Base-by-base conservation (phyloP, 1,140 invertebrate species). In the Copidosoma floridanum region DNA sequence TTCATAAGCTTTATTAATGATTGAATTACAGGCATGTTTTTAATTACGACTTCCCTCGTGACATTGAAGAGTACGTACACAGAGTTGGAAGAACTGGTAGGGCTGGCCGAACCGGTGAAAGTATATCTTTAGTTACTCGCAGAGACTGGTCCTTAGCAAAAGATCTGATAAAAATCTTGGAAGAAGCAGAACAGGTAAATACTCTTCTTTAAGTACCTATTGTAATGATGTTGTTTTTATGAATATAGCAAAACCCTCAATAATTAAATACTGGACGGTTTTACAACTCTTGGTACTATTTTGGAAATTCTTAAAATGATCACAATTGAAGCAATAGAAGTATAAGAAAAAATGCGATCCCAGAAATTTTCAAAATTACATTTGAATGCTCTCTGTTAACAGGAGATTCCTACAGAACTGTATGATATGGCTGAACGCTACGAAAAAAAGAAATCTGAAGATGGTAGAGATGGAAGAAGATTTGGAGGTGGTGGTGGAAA, bases 21-120 rank as follows among this genome's bases (percentile, higher is more conserved):
- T 14, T 24, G 11, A 23, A 37, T 52, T 79, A 48, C 68, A 88
- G 87, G 2, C 82, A 89, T 76, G 89, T 94, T 1, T 81, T 94
- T 14, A 97, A 97, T 75, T 92, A 87, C 69, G 94, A 97, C 76
- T 95, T 97, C 69, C 94, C 94, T 1, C 82, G 86, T 10, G 91
- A 95, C 70, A 91, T 95, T 70, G 94, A 95, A 72, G 93, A 95
- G 68, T 97, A 93, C 79, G 92, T 95, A 14, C 93, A 94, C 71
- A 82, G 91, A 44, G 89, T 97, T 46, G 93, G 93, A 0, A 82
- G 94, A 61, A 96, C 93, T 1, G 94, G 94, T 2, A 83, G 94
- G 59, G 94, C 94, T 43, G 93, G 93, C 1, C 83, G 87, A 65
- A 89, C 85, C 8, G 94, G 95, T 0, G 86, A 88, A 67, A 88